Evolutionary conservation across 1,140 invertebrate genomes (phyloP), one percentile per base, ranked within the genome.

Genomic region (Diabrotica virgifera): DNA sequence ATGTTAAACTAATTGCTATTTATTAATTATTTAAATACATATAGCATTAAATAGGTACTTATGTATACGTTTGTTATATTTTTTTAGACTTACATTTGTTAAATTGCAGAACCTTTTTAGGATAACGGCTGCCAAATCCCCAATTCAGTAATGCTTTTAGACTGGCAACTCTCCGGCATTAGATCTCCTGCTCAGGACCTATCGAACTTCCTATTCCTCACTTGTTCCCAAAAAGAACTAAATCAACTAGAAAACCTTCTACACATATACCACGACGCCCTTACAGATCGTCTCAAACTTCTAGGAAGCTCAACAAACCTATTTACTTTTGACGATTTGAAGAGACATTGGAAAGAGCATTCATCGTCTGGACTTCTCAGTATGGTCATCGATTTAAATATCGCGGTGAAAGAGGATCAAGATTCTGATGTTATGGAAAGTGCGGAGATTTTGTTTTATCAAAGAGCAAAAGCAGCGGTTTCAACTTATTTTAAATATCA

Each of bases 111-210:
- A 1, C 4, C 24, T 24, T 24, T 24, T 24, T 24, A 24, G 24
- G 24, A 52, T 14, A 10, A 52, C 11, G n/a, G 51, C 5, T 5
- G n/a, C 0, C 5, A 24, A 24, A 24, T 13, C 50, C 75, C 80
- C 35, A 67, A 74, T 40, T 79, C 84, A 40, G 71, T 81, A 14
- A 52, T 52, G 38, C 68, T 86, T 0, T 61, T 86, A 7, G 85
- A 87, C 66, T 84, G 82, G 72, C 85, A 86, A 70, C 71, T 85
- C 8, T 74, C 78, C 8, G 76, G 82, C 7, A 80, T 82, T 60
- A 78, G 80, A 5, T 85, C 84, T 5, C 85, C 85, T 5, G 79
- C 83, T 0, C 80, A 80, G 2, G 85, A 86, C 63, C 66, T 87
- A 51, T 79, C 79, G 0, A 83, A 85, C 65, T 84, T 82, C 59